phyloP scores from a whole-genome alignment of 2,113 vertebrate species.

The Trematocara nigrifrons region DNA sequence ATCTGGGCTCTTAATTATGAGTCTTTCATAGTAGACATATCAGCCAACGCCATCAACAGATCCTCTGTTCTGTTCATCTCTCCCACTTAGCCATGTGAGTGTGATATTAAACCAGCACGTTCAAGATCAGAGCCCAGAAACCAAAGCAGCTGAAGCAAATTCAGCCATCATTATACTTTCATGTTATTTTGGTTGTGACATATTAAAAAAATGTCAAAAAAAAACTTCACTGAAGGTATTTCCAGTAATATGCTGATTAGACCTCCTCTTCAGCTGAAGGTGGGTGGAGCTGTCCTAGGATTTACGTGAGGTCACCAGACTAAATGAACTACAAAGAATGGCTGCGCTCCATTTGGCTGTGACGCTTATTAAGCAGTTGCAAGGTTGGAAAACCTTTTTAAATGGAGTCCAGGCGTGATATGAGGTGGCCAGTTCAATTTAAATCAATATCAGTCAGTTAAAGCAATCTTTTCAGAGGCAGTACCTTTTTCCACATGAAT shows the following conservation, averaged over 20 bases:
- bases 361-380: not conserved
- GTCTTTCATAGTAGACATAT: not conserved
- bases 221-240: not conserved
- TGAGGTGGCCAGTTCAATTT: not conserved
- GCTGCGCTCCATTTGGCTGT: not conserved
- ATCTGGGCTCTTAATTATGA: not conserved
- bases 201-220: not conserved
- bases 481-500: not conserved
- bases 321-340: not conserved
- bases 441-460: slow-evolving; percentile 1
- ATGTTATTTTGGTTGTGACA: not conserved
- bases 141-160: not conserved
- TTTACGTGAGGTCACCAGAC: not conserved
- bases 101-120: not conserved
- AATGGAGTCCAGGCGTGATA: not conserved
- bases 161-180: not conserved
- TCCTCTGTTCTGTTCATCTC: not conserved
- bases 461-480: not conserved
- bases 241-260: not conserved
- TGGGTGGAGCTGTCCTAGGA: not conserved
- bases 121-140: not conserved
- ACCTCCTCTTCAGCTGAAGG: not conserved
- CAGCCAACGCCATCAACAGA: not conserved
- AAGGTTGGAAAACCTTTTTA: not conserved
- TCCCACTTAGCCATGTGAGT: not conserved